Evolutionary conservation across 1,140 invertebrate genomes (phyloP).

Genomic region (Drosophila tropicalis): DNA sequence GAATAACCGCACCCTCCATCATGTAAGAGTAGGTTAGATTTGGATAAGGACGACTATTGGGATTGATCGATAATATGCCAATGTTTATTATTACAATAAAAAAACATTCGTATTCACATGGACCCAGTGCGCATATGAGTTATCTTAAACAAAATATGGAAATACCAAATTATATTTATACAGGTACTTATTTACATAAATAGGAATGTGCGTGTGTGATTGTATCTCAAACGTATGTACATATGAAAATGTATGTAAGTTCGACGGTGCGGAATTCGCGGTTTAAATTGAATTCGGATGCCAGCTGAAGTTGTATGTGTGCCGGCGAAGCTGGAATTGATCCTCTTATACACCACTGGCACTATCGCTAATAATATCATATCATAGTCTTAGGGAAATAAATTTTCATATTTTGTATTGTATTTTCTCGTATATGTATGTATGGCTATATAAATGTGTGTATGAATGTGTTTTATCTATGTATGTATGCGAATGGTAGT

Average conservation of each 20-base stretch:
- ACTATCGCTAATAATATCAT: slow-evolving; percentile 48
- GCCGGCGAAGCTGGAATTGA: slow-evolving; percentile 6
- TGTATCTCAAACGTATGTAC: slow-evolving; percentile 50
- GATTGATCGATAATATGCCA: slow-evolving; percentile 14
- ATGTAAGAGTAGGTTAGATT: neutral
- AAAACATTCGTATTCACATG: slow-evolving; percentile 45
- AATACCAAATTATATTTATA: slow-evolving; percentile 52
- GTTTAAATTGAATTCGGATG: neutral
- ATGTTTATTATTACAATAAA: slow-evolving; percentile 44
- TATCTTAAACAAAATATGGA: slow-evolving; percentile 55
- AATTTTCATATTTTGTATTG: slow-evolving; percentile 29
- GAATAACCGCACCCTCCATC: too few relatives aligned
- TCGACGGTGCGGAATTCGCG: neutral
- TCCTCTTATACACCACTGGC: slow-evolving; percentile 14
- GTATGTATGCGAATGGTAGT: neutral
- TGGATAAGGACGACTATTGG: neutral
- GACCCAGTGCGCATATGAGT: slow-evolving; percentile 41
- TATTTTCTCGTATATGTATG: slow-evolving; percentile 27
- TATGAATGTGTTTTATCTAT: slow-evolving; percentile 7
- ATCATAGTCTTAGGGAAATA: slow-evolving; percentile 31
- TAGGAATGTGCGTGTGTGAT: slow-evolving; percentile 49
- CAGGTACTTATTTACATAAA: slow-evolving; percentile 71
- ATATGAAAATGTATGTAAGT: slow-evolving; percentile 37
- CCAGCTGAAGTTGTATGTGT: neutral
- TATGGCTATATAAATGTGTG: slow-evolving; percentile 21